phyloP scores from a whole-genome alignment of 2,888 invertebrate genomes.

The Drosophila meridiana region DNA sequence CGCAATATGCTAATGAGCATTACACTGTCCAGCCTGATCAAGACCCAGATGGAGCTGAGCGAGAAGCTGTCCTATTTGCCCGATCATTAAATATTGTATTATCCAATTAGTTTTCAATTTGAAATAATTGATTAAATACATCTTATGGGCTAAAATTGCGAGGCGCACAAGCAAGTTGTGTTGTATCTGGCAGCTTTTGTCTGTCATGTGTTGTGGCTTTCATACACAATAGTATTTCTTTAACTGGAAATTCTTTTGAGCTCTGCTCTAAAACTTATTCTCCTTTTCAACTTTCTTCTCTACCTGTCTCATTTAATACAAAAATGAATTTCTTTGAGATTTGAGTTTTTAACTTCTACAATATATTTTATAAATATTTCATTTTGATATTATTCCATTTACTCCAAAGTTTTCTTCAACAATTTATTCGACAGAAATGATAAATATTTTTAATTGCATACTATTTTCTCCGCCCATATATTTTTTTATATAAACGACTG shows the following conservation, averaged over 20 bases:
- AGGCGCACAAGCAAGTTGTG: neutral
- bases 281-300: no score
- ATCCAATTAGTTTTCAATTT: neutral
- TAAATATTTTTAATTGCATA: no score
- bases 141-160: neutral
- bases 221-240: no score
- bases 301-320: no score
- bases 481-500: neutral
- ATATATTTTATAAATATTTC: no score
- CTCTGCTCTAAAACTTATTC: no score
- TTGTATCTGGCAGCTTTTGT: neutral
- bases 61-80: conserved; percentile 57
- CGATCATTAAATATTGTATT: conserved; percentile 17
- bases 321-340: no score
- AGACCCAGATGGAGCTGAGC: conserved; percentile 56
- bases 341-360: no score
- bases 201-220: neutral
- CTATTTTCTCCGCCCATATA: neutral
- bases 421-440: no score
- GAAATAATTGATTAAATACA: neutral
- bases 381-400: no score
- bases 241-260: neutral
- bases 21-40: conserved; percentile 55
- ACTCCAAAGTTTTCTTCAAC: no score
- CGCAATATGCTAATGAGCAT: conserved; percentile 48